phyloP scores from a whole-genome alignment of 2,797 vertebrate genomes.

The Rhynchonycteris naso region DNA sequence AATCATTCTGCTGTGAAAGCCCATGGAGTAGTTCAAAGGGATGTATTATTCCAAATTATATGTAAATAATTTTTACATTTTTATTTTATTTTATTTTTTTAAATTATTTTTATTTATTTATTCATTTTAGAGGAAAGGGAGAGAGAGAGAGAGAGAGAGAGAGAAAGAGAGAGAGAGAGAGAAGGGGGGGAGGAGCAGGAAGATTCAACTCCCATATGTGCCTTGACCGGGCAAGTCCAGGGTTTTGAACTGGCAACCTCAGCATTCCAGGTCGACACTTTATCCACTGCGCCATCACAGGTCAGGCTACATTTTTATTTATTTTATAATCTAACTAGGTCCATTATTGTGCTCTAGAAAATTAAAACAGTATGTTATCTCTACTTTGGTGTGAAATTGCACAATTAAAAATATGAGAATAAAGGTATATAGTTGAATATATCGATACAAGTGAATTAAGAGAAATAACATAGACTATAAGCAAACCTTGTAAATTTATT shows the following conservation, averaged over 20 bases:
- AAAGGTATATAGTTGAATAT: neutral
- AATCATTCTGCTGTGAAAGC: constrained; percentile 10
- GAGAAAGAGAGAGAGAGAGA: no score
- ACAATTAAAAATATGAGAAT: neutral
- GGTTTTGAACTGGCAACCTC: no score
- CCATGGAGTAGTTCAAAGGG: neutral
- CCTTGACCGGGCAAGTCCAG: no score
- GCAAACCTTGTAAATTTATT: neutral
- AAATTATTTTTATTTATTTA: no score
- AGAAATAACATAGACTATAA: neutral
- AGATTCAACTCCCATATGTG: no score
- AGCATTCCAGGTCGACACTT: no score
- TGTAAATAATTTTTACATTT: neutral
- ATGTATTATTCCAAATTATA: constrained; percentile 7
- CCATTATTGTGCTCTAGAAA: neutral
- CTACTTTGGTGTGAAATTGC: neutral
- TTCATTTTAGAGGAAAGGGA: no score
- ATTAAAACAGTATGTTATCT: neutral
- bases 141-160: no score
- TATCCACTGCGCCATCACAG: no score
- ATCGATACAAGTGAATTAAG: neutral
- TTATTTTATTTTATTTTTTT: no score
- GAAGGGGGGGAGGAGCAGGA: no score
- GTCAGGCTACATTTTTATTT: neutral
- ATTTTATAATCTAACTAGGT: neutral